Percentiles rank a stretch among this genome's conserved stretches.
phyloP scores from a whole-genome alignment of 1,140 invertebrate genomes.

The Zaprionus nigranus region DNA sequence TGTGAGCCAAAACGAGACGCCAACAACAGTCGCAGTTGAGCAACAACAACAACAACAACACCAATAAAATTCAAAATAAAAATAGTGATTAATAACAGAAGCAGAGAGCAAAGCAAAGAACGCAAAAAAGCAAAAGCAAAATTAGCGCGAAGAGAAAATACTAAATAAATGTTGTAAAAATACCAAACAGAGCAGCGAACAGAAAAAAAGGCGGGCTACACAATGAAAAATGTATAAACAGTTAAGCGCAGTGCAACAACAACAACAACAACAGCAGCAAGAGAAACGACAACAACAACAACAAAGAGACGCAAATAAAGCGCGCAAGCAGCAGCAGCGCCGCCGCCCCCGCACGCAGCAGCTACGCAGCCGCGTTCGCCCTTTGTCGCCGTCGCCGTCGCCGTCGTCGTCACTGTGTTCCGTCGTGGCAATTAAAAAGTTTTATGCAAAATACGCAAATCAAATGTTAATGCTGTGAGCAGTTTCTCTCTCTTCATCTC shows the following conservation, averaged over 20 bases:
- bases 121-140: constrained; percentile 9
- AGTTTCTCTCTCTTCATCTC: background rate
- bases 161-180: constrained; percentile 22
- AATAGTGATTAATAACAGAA: constrained; percentile 82
- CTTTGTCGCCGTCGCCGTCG: background rate
- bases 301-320: constrained; percentile 47
- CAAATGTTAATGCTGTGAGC: constrained; percentile 62
- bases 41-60: constrained; percentile 53
- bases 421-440: constrained; percentile 56
- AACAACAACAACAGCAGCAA: background rate
- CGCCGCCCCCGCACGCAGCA: constrained; percentile 30
- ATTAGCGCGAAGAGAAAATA: constrained; percentile 19
- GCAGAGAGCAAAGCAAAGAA: constrained; percentile 24
- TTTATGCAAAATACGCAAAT: constrained; percentile 62
- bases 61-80: constrained; percentile 80
- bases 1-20: constrained; percentile 70
- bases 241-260: constrained; percentile 34
- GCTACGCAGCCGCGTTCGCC: constrained; percentile 23
- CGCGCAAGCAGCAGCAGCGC: constrained; percentile 17
- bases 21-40: constrained; percentile 66
- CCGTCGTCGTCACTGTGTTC: constrained; percentile 10
- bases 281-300: constrained; percentile 21
- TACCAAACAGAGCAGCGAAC: constrained; percentile 25
- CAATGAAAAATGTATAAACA: constrained; percentile 55
- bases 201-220: constrained; percentile 53